phyloP scores from a whole-genome alignment of 2,797 vertebrate genomes.

The Sebastiscus albofasciatus region DNA sequence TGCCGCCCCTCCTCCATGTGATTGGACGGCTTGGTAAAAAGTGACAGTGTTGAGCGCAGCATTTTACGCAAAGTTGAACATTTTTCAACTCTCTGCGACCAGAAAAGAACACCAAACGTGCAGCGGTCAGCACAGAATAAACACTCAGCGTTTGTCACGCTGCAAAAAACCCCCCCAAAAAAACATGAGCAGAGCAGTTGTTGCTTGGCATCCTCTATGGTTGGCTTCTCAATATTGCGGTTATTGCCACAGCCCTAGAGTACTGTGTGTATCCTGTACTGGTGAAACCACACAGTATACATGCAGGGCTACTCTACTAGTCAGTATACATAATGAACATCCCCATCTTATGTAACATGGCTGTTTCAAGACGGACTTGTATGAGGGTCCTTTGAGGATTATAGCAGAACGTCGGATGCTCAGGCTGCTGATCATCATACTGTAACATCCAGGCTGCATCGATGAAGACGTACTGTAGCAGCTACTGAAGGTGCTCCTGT shows the following conservation, averaged over 20 bases:
- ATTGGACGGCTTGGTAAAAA: too few relatives aligned
- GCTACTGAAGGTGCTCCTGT: neutral
- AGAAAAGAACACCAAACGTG: too few relatives aligned
- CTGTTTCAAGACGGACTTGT: neutral
- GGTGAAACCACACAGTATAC: neutral
- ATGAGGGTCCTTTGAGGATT: neutral
- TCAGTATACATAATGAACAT: neutral
- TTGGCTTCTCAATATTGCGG: neutral
- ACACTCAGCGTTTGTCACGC: too few relatives aligned
- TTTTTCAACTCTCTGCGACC: too few relatives aligned
- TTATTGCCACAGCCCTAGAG: neutral
- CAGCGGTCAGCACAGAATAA: too few relatives aligned
- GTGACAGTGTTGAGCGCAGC: too few relatives aligned
- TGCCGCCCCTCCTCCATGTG: too few relatives aligned
- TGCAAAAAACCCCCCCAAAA: too few relatives aligned
- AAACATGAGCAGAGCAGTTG: neutral
- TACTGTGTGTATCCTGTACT: neutral
- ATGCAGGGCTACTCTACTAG: neutral
- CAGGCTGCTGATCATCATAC: neutral
- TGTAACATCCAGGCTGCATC: neutral
- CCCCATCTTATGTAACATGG: neutral
- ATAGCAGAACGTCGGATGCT: neutral
- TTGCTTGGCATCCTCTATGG: neutral
- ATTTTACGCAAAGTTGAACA: too few relatives aligned
- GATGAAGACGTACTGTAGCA: neutral